phyloP scores from a whole-genome alignment of 2,888 invertebrate species.

The Zaprionus obscuricornis region DNA sequence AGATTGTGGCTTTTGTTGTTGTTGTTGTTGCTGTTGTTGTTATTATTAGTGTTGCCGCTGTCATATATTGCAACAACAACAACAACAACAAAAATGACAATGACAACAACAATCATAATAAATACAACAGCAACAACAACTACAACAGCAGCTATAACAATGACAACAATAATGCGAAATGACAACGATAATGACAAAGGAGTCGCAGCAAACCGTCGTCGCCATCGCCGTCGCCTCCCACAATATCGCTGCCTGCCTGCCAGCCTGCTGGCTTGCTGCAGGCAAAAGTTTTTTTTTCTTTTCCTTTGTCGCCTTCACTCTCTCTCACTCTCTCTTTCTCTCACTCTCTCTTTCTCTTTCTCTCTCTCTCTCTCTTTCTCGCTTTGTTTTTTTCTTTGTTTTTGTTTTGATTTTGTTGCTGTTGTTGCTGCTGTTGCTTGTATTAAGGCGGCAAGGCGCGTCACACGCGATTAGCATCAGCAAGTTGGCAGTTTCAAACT shows the following conservation, averaged over 20 bases:
- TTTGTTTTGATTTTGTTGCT: no score
- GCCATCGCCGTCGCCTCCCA: not conserved
- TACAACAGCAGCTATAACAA: conserved; percentile 20
- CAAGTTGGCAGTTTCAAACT: conserved; percentile 43
- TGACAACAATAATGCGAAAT: conserved; percentile 55
- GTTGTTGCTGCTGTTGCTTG: conserved; percentile 32
- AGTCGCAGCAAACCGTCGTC: conserved; percentile 19
- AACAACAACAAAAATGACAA: conserved; percentile 27
- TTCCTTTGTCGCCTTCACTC: conserved; percentile 8
- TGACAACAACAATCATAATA: conserved; percentile 12
- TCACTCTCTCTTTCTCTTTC: no score
- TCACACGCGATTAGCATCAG: conserved; percentile 64
- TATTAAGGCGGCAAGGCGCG: conserved; percentile 19
- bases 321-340: no score
- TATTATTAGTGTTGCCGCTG: not conserved
- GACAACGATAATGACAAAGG: conserved; percentile 59
- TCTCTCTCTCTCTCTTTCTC: no score
- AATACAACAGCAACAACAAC: conserved; percentile 16
- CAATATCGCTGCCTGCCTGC: conserved; percentile 3
- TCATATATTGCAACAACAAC: conserved; percentile 23
- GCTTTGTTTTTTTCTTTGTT: no score
- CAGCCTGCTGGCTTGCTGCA: no score
- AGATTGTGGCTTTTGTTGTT: conserved; percentile 46
- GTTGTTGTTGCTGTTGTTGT: conserved; percentile 33
- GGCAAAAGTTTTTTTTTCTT: conserved; percentile 19